Evolutionary conservation across 2,797 vertebrate species (phyloP), one percentile per base, ranked within the genome.

Genomic region (Falco cherrug): DNA sequence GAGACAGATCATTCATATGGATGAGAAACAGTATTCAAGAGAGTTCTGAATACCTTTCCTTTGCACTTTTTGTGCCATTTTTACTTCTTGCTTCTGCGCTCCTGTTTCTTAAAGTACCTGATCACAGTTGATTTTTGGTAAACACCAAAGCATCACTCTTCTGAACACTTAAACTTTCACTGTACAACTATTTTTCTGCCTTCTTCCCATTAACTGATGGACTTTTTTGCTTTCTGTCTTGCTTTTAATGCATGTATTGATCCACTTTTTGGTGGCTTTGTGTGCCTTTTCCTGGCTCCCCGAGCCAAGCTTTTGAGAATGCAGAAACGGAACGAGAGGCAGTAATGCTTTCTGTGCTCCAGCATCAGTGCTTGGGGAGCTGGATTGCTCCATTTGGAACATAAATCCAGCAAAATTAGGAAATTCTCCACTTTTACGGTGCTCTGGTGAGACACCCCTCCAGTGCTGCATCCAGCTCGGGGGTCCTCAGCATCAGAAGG

Each of bases 301-400:
- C n/a, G 41, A 48, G 48, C 10, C 21, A 41, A 41, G 8, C n/a
- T 69, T 68, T 47, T 16, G 63, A 48, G 76, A 48, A 35, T 18
- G 29, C 69, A 45, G 61, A 29, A 35, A 35, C 0, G 1, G 25
- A 76, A 31, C 16, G 20, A 75, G 54, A 68, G 14, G 8, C 3
- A 1, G 29, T 21, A 9, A 2, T 35, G 41, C 12, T 54, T 54
- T 69, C 29, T 41, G 54, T 68, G 54, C 54, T n/a, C 12, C 0
- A 0, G 13, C 10, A 31, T 61, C 28, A 12, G n/a, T 25, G 47
- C n/a, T n/a, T 7, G 39, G 61, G 14, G 17, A 68, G 25, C 19
- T 1, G 0, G 19, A 4, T 60, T 2, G 0, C n/a, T 60, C 11
- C 2, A 1, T 53, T 47, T 60, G 19, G 53, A 74, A 59, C 22